These are phyloP conservation scores for Cheilosia variabilis DNA, from an alignment of 2,888 invertebrate genomes.

Conservation along the genomic window DNA sequence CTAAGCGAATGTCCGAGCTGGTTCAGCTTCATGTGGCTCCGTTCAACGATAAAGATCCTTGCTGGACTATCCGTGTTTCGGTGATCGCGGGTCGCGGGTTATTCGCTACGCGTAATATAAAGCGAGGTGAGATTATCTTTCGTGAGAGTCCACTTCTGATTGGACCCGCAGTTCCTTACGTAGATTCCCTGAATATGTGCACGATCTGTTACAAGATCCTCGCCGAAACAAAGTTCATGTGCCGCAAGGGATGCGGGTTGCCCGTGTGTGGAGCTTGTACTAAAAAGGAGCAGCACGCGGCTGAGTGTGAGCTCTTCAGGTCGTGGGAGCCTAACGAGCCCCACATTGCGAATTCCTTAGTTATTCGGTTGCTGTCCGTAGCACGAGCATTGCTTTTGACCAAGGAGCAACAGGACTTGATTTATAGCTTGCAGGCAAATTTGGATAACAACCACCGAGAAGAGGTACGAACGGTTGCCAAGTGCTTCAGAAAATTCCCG, in stretches of 20 bases:
- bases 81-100: slow-evolving; percentile 88
- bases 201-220: slow-evolving; percentile 86
- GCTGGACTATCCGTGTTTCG: slow-evolving; percentile 87
- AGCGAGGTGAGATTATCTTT: slow-evolving; percentile 88
- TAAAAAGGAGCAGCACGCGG: slow-evolving; percentile 85
- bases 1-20: slow-evolving; percentile 81
- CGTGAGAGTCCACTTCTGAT: slow-evolving; percentile 88
- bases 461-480: slow-evolving; percentile 81
- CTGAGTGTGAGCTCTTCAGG: slow-evolving; percentile 87
- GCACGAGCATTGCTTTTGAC: slow-evolving; percentile 81
- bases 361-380: slow-evolving; percentile 80
- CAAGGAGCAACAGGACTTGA: slow-evolving; percentile 81
- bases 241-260: slow-evolving; percentile 87
- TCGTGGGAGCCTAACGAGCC: slow-evolving; percentile 85
- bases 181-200: slow-evolving; percentile 86
- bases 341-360: slow-evolving; percentile 81
- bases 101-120: slow-evolving; percentile 87
- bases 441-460: slow-evolving; percentile 81
- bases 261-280: slow-evolving; percentile 89
- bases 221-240: slow-evolving; percentile 84
- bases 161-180: slow-evolving; percentile 87
- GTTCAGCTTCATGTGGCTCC: slow-evolving; percentile 80
- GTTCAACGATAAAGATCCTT: slow-evolving; percentile 81
- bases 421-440: slow-evolving; percentile 82
- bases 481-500: slow-evolving; percentile 82